Evolutionary conservation across 2,888 invertebrate species (phyloP).

Genomic region (Drosophila neoperkinsi): DNA sequence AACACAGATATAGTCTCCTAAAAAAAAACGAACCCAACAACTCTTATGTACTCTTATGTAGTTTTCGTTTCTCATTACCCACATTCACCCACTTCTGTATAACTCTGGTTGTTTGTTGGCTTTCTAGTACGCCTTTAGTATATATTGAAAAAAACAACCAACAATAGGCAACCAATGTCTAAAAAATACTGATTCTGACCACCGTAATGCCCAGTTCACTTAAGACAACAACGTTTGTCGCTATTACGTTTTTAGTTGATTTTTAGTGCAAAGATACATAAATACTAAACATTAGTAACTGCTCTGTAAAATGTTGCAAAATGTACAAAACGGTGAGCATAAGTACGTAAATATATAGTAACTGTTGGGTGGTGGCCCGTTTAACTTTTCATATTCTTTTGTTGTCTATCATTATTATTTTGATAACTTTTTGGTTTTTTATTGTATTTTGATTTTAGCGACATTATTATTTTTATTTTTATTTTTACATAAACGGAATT

Average conservation of each 20-base stretch:
- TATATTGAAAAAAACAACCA: constrained; percentile 26
- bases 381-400: constrained; percentile 39
- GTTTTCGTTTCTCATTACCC: constrained; percentile 70
- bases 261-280: constrained; percentile 54
- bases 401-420: constrained; percentile 29
- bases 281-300: constrained; percentile 67
- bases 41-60: constrained; percentile 54
- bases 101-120: constrained; percentile 66
- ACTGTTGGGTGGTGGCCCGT: constrained; percentile 70
- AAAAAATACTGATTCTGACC: constrained; percentile 26
- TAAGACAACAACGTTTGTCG: constrained; percentile 30
- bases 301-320: constrained; percentile 79
- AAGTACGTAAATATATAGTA: constrained; percentile 39
- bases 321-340: constrained; percentile 44
- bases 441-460: constrained; percentile 19
- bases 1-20: constrained; percentile 63
- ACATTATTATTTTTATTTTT: constrained; percentile 12
- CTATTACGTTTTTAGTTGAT: constrained; percentile 34
- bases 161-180: constrained; percentile 33
- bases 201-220: constrained; percentile 44
- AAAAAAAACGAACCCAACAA: constrained; percentile 41
- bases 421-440: background rate
- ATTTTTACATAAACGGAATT: constrained; percentile 11
- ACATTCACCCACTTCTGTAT: constrained; percentile 67
- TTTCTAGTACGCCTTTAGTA: constrained; percentile 48